Base-by-base conservation (phyloP, 2,888 invertebrate genomes). In the Drosophila parthenogenetica region DNA sequence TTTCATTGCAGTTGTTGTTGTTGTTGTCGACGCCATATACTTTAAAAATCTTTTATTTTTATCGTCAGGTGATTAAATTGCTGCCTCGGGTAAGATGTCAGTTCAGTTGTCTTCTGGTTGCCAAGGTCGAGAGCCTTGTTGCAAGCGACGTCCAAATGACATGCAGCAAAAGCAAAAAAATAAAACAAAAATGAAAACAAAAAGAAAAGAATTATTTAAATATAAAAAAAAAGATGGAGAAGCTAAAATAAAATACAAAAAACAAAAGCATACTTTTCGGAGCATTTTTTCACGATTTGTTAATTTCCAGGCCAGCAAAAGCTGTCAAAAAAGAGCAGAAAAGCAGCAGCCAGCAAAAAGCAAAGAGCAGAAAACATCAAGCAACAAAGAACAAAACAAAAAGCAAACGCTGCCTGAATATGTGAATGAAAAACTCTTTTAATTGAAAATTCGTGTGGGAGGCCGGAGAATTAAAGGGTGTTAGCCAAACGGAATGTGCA, bases 371-470 rank as follows among this genome's bases (percentile, higher is more conserved):
- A 5, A 29, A 8, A 5, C 25, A 5, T 22, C 22, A 22, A 5
- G 16, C 37, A 22, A 29, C 64, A 80, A 57, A 57, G 54, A 29
- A 22, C 32, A 43, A n/a, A 62, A 37, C 53, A 51, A 53, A 13
- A 35, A 45, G n/a, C 8, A 55, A 59, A 62, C 39, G 58, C 13
- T 35, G 13, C 29, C 45, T 32, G 53, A 55, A 59, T 61, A 49
- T 55, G 62, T 58, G 74, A 55, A 59, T 61, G 17, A 49, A 73
- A 72, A 73, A 76, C 72, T 67, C 64, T 79, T 82, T 81, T 85
- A 81, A 81, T 81, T 81, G 86, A 85, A 81, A 81, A 75, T 82
- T 82, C 82, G 85, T 79, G 68, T 76, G 74, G 64, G 57, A 16
- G 39, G n/a, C 17, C 25, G 22, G 4, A 14, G 37, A 8, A 13